These are phyloP conservation scores for Sorex fumeus DNA, from an alignment of 2,113 vertebrate species.

Conservation along the genomic window DNA sequence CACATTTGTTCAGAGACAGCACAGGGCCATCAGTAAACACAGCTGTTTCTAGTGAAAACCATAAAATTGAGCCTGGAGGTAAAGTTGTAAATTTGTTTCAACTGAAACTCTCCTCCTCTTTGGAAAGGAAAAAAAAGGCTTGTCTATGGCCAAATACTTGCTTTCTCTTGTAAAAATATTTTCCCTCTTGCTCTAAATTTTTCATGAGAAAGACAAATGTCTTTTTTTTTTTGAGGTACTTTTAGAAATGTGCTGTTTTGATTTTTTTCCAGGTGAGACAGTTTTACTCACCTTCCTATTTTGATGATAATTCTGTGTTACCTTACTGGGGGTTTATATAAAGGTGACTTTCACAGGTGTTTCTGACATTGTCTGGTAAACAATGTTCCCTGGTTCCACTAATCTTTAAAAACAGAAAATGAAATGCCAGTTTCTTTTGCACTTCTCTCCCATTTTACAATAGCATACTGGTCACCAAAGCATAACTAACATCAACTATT, in stretches of 20 bases:
- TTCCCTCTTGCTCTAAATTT: slow-evolving; percentile 69
- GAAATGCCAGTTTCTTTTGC: not conserved
- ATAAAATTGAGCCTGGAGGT: slow-evolving; percentile 61
- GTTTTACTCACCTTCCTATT: not conserved
- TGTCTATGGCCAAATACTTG: slow-evolving; percentile 40
- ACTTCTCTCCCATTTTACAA: not conserved
- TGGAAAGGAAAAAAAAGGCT: slow-evolving; percentile 44
- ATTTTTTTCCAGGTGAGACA: not conserved
- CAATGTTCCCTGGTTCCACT: not conserved
- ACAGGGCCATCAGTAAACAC: slow-evolving; percentile 51
- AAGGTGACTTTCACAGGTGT: not conserved
- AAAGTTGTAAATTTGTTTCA: slow-evolving; percentile 69
- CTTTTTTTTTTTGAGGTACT: not conserved
- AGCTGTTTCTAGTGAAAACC: slow-evolving; percentile 65
- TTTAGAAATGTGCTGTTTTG: slow-evolving; percentile 53
- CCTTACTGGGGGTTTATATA: not conserved
- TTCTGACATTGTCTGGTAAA: not conserved
- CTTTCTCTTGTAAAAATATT: slow-evolving; percentile 63
- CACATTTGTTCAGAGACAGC: slow-evolving; percentile 23
- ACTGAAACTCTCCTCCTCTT: slow-evolving; percentile 66
- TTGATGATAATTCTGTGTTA: slow-evolving; percentile 37
- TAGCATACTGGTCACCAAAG: not conserved
- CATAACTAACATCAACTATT: slow-evolving; percentile 3
- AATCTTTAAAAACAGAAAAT: slow-evolving; percentile 10
- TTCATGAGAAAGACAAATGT: slow-evolving; percentile 48